These are phyloP conservation scores for Terebella lapidaria DNA, from an alignment of 2,888 invertebrate species.

Conservation along the genomic window DNA sequence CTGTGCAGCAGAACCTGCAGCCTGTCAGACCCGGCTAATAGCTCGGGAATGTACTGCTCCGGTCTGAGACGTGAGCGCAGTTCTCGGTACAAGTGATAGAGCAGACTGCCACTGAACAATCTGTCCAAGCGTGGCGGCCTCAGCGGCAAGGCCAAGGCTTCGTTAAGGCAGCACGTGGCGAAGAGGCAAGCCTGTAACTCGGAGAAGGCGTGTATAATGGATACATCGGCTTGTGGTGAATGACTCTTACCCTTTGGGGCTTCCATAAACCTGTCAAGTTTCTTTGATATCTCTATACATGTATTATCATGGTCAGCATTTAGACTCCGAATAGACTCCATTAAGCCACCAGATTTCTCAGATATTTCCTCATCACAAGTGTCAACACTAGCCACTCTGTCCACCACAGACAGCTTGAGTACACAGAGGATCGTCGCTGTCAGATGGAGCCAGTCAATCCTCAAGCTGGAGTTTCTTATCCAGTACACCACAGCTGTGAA, in stretches of 20 bases:
- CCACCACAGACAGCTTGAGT: slow-evolving; percentile 8
- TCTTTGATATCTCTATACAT: background rate
- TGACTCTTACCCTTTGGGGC: background rate
- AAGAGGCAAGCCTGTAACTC: background rate
- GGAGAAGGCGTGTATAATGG: background rate
- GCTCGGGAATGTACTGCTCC: background rate
- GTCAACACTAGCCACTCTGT: background rate
- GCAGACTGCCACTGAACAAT: background rate
- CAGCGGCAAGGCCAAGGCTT: background rate
- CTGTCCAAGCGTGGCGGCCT: background rate
- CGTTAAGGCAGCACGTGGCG: background rate
- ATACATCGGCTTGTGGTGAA: background rate
- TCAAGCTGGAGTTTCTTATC: slow-evolving; percentile 1
- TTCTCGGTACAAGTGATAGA: background rate
- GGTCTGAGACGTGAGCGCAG: background rate
- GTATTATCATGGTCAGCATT: background rate
- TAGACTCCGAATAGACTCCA: background rate
- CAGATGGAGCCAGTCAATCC: background rate
- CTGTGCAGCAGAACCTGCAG: background rate
- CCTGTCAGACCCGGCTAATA: too few species aligned
- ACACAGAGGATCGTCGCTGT: background rate
- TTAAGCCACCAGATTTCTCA: background rate
- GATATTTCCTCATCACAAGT: background rate
- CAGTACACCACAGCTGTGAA: background rate
- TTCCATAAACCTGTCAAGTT: background rate